These are phyloP conservation scores for Chlorops oryzae DNA, from an alignment of 1,140 invertebrate species.

Conservation along the genomic window DNA sequence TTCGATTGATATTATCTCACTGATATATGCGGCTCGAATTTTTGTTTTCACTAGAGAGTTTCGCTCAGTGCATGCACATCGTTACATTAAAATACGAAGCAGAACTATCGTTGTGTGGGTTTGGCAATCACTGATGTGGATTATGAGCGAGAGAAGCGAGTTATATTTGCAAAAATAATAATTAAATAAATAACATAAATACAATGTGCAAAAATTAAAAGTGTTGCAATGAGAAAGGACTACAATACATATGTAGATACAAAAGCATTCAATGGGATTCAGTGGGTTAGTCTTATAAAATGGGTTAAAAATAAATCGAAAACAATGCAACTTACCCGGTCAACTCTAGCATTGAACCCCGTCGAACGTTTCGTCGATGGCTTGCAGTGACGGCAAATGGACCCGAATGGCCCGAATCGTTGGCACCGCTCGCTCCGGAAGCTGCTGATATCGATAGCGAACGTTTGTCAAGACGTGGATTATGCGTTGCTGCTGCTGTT, in stretches of 20 bases:
- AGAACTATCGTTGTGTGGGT: no score
- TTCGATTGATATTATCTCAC: no score
- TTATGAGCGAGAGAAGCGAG: no score
- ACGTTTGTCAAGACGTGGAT: constrained; percentile 36
- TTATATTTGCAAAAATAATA: no score
- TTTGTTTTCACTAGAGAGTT: no score
- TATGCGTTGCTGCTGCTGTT: constrained; percentile 16
- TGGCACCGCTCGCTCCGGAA: constrained; percentile 20
- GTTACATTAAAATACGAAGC: no score
- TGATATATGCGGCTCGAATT: no score
- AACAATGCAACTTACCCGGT: constrained; percentile 55
- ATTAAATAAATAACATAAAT: no score
- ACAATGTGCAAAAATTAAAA: no score
- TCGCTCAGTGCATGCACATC: no score
- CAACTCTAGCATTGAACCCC: constrained; percentile 63
- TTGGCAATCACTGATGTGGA: no score
- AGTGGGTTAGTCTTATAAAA: not conserved
- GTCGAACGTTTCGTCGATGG: constrained; percentile 57
- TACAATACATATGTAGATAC: not conserved
- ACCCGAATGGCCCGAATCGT: constrained; percentile 34
- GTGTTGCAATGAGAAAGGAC: no score
- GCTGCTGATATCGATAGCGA: constrained; percentile 42
- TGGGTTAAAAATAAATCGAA: constrained; percentile 10
- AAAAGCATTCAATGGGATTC: not conserved
- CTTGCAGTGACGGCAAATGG: constrained; percentile 48